Evolutionary conservation across 2,797 vertebrate genomes (phyloP), one percentile per base, ranked within the genome.

Genomic region (Nyctalus aviator): DNA sequence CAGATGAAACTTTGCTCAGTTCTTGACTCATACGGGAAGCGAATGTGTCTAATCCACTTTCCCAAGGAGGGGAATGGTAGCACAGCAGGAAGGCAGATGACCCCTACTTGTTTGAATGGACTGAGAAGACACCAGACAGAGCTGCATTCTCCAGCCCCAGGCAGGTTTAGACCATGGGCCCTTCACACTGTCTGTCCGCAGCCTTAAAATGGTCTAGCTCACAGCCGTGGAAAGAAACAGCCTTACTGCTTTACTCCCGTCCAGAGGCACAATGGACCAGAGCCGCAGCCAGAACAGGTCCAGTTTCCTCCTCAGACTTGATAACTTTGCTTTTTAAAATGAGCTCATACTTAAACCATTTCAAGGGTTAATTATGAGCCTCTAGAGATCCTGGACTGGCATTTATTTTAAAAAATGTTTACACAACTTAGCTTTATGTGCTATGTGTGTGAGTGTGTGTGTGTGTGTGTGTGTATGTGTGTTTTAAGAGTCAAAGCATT

Each of bases 241-340:
- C 9, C 46, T 55, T 62, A 46, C n/a, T 23, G 8, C 62, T 84
- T 68, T 75, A 53, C 92, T 82, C 35, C 69, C 11, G 27, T 69
- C 18, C 44, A 91, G 68, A 76, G 50, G 57, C 25, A 50, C 13
- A 11, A 11, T 46, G 32, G 76, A 23, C 37, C 9, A 35, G 21
- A n/a, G 12, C 62, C 62, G 64, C 53, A 64, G 21, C 81, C n/a
- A n/a, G 59, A 64, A 71, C 57, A 64, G 83, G 88, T 78, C 8
- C 11, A 8, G 11, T 72, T 91, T 93, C 90, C 84, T 91, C 86
- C 82, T 48, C 12, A 55, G 73, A 66, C 35, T 68, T 88, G 83
- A 85, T 90, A 85, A 83, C 30, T 75, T 71, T 81, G 62, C 82
- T 93, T 92, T 41, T n/a, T 53, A 76, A 94, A 88, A 81, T 81